Conservation (phyloP, 2,113 vertebrate genomes). For the Epinephelus cyanopodus region DNA sequence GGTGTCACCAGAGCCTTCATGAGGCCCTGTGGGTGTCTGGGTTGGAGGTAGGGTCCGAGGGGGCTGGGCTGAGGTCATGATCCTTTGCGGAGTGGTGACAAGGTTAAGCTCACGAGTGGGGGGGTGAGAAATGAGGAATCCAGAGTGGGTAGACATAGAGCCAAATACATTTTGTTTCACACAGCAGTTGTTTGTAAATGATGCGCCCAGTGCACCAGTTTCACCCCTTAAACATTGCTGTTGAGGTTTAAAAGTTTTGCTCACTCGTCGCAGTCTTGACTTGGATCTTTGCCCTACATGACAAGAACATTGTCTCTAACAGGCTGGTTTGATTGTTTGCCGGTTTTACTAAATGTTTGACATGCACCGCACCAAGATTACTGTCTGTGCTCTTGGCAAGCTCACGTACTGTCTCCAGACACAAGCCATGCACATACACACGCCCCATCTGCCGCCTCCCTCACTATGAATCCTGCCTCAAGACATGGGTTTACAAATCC, state of each 20-base stretch:
- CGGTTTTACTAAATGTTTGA: constrained; percentile 59
- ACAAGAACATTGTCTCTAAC: constrained; percentile 25
- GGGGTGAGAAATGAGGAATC: constrained; percentile 53
- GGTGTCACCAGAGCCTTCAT: constrained; percentile 59
- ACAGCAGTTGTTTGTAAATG: constrained; percentile 34
- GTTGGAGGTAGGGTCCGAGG: constrained; percentile 42
- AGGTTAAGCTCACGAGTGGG: constrained; percentile 71
- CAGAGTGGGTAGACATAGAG: constrained; percentile 41
- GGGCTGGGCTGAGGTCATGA: constrained; percentile 57
- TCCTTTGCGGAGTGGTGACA: constrained; percentile 65
- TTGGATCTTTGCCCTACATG: background rate
- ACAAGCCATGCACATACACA: constrained; percentile 67
- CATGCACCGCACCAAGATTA: constrained; percentile 56
- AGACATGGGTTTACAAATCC: constrained; percentile 73
- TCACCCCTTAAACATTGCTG: constrained; percentile 13
- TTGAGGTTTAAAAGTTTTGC: constrained; percentile 3
- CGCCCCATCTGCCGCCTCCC: constrained; percentile 60
- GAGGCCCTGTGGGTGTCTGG: constrained; percentile 61
- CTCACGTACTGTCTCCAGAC: constrained; percentile 56
- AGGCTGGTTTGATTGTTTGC: constrained; percentile 43
- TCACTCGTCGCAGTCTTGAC: background rate
- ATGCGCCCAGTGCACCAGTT: background rate
- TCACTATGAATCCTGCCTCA: constrained; percentile 65
- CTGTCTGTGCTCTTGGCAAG: constrained; percentile 63
- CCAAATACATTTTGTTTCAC: constrained; percentile 43